Conservation (phyloP, 1,140 invertebrate genomes). For the Ceratina japonica region DNA sequence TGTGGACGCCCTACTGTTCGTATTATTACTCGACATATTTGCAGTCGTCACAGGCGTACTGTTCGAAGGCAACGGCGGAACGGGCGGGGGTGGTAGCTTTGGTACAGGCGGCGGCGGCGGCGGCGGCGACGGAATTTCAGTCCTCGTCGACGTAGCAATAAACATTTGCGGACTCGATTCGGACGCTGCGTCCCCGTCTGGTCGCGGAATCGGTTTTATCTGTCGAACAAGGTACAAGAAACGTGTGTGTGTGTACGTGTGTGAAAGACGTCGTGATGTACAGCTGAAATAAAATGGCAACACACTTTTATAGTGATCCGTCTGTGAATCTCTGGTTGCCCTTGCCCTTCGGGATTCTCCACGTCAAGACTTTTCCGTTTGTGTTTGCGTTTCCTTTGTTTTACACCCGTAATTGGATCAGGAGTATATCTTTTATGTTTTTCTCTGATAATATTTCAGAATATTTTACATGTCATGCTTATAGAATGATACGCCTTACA, state of each 20-base stretch:
- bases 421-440: conserved; percentile 78
- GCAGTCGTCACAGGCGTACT: conserved; percentile 20
- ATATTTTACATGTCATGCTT: neutral
- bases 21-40: conserved; percentile 49
- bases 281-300: neutral
- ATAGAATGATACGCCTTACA: conserved; percentile 7
- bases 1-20: conserved; percentile 56
- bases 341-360: conserved; percentile 81
- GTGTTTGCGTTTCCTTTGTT: conserved; percentile 77
- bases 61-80: conserved; percentile 33
- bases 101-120: conserved; percentile 75
- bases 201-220: conserved; percentile 90
- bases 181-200: conserved; percentile 83
- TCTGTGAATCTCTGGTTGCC: conserved; percentile 81
- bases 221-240: conserved; percentile 66
- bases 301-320: conserved; percentile 88
- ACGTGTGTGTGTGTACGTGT: conserved; percentile 21
- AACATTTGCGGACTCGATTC: conserved; percentile 85
- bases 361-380: conserved; percentile 86
- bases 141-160: conserved; percentile 85
- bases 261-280: neutral
- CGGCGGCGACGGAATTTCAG: conserved; percentile 82
- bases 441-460: conserved; percentile 64
- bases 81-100: conserved; percentile 76
- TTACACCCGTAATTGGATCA: conserved; percentile 77